A percentile compares a stretch with the other conserved stretches of the same genome.
Conservation (phyloP, 2,797 vertebrate genomes). For the Erethizon dorsatum region DNA sequence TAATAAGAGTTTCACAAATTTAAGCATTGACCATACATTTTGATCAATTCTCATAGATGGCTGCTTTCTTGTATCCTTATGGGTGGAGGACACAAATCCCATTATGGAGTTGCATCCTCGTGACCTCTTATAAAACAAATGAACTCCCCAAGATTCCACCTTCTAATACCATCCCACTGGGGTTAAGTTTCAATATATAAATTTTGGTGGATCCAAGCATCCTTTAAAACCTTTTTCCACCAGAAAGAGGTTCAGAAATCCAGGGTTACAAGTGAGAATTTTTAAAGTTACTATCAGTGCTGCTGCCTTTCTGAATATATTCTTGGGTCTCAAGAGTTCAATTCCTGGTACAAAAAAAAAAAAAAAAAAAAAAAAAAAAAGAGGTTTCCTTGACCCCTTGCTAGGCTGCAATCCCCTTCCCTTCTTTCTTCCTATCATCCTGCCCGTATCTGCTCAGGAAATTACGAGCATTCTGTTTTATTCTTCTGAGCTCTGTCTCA, state of each 20-base stretch:
- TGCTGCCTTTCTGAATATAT: not conserved
- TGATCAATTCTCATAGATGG: not conserved
- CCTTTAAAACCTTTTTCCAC: not conserved
- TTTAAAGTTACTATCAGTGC: not conserved
- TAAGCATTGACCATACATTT: not conserved
- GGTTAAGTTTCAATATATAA: not conserved
- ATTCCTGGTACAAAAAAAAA: too few relatives aligned
- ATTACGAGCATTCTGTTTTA: not conserved
- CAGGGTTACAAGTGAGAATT: not conserved
- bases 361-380: too few relatives aligned
- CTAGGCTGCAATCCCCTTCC: not conserved
- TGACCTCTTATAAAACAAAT: not conserved
- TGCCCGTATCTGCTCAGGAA: not conserved
- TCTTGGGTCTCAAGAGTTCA: not conserved
- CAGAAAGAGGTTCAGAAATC: constrained; percentile 24
- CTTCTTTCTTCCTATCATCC: not conserved
- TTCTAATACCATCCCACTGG: not conserved
- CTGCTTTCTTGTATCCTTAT: not conserved
- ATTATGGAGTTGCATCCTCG: not conserved
- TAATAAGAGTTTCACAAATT: not conserved
- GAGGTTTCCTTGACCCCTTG: not conserved
- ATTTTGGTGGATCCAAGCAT: not conserved
- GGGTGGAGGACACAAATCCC: not conserved
- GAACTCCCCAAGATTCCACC: not conserved
- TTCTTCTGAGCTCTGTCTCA: not conserved